Evolutionary conservation across 1,140 invertebrate species (phyloP).

Genomic region (Drosophila mauritiana): DNA sequence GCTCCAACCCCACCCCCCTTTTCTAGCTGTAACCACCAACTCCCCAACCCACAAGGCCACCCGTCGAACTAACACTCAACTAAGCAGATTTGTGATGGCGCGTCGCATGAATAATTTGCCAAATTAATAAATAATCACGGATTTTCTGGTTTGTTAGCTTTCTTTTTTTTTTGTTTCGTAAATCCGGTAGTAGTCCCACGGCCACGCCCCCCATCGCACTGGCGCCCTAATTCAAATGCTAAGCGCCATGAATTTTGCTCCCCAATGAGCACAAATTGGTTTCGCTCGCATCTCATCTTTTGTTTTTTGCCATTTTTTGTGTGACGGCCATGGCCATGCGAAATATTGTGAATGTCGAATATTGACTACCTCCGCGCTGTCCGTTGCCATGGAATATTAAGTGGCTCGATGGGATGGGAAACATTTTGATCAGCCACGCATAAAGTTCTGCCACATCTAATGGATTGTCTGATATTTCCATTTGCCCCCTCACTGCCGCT

Average conservation of each 20-base stretch:
- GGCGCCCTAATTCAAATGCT: conserved; percentile 48
- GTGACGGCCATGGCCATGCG: conserved; percentile 11
- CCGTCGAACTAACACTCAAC: conserved; percentile 53
- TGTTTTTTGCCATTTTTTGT: conserved; percentile 16
- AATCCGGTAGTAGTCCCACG: conserved; percentile 2
- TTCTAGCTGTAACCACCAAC: not conserved
- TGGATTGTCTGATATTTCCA: conserved; percentile 59
- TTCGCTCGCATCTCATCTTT: conserved; percentile 35
- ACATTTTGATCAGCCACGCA: conserved; percentile 60
- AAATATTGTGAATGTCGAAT: conserved; percentile 44
- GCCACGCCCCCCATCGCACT: not conserved
- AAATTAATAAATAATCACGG: conserved; percentile 82
- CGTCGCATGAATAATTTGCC: conserved; percentile 78
- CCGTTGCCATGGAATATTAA: conserved; percentile 43
- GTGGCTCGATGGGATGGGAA: conserved; percentile 10
- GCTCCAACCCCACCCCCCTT: not conserved
- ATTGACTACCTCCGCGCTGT: conserved; percentile 21
- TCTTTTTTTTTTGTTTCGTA: conserved; percentile 25
- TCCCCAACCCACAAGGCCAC: not conserved
- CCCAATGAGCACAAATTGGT: conserved; percentile 49
- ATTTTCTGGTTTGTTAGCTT: conserved; percentile 75
- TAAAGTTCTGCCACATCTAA: conserved; percentile 66
- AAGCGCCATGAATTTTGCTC: conserved; percentile 53
- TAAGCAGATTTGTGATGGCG: conserved; percentile 67
- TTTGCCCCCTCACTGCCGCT: conserved; percentile 5